These are phyloP conservation scores for Hylaea fasciaria DNA, from an alignment of 2,888 invertebrate genomes.

Conservation along the genomic window DNA sequence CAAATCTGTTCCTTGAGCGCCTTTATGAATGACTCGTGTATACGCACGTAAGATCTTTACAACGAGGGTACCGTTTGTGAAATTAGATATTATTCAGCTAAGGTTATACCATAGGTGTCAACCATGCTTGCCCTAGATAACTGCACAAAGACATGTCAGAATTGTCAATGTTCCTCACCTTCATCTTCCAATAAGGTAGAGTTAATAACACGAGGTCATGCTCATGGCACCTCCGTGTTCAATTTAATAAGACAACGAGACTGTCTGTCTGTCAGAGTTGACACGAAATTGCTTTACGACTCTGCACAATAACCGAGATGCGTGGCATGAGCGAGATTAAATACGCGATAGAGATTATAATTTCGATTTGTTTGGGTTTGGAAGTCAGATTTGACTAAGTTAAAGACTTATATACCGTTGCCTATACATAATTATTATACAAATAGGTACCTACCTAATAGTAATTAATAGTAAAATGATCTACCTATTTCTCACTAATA, in stretches of 20 bases:
- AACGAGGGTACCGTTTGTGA: too few relatives aligned
- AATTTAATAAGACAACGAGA: slow-evolving; percentile 41
- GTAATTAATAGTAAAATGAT: too few relatives aligned
- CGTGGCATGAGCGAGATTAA: slow-evolving; percentile 38
- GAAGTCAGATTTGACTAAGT: too few relatives aligned
- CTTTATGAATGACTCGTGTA: too few relatives aligned
- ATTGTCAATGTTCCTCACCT: slow-evolving; percentile 6
- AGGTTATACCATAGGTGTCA: not conserved
- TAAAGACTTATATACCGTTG: too few relatives aligned
- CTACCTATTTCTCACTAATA: too few relatives aligned
- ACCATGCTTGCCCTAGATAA: not conserved
- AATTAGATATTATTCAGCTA: too few relatives aligned
- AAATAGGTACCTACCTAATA: too few relatives aligned
- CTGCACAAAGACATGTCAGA: not conserved
- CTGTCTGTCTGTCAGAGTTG: slow-evolving; percentile 63
- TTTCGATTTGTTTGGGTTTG: not conserved
- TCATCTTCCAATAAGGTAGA: slow-evolving; percentile 5
- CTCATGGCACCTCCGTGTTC: slow-evolving; percentile 31
- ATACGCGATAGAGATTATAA: not conserved
- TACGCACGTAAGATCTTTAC: too few relatives aligned
- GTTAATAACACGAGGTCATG: slow-evolving; percentile 29
- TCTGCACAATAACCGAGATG: slow-evolving; percentile 52
- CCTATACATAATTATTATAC: too few relatives aligned
- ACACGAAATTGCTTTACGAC: slow-evolving; percentile 66
- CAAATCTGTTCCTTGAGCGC: too few relatives aligned